Evolutionary conservation across 2,113 vertebrate genomes (phyloP).

Genomic region (Peromyscus polionotus): DNA sequence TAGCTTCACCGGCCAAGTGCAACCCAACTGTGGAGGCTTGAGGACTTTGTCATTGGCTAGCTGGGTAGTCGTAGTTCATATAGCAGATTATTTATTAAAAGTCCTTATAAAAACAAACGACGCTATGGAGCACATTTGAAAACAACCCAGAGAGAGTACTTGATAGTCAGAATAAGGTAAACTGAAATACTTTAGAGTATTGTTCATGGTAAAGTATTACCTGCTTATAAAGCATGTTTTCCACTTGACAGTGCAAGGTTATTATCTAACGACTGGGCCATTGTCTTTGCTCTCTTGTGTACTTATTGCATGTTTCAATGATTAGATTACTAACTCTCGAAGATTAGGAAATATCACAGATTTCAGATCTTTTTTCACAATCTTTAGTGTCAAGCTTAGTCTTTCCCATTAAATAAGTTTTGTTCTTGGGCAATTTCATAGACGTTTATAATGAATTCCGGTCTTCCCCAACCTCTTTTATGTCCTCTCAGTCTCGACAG

Average conservation of each 20-base stretch:
- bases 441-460: background rate
- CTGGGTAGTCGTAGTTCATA: slow-evolving; percentile 53
- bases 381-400: background rate
- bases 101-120: slow-evolving; percentile 25
- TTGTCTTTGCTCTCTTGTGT: slow-evolving; percentile 26
- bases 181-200: background rate
- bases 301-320: background rate
- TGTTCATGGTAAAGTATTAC: background rate
- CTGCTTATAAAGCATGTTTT: background rate
- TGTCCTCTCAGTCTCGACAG: background rate
- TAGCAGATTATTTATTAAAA: slow-evolving; percentile 69
- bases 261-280: background rate
- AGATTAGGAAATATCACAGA: background rate
- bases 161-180: background rate
- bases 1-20: slow-evolving; percentile 54
- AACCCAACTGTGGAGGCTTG: slow-evolving; percentile 56
- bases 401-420: background rate
- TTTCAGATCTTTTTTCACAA: slow-evolving; percentile 30
- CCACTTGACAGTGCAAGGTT: background rate
- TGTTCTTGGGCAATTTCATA: background rate
- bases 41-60: slow-evolving; percentile 73
- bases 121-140: background rate
- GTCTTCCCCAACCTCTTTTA: background rate
- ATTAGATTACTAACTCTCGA: background rate
- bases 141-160: slow-evolving; percentile 18